Base-by-base conservation (phyloP, 2,113 vertebrate species). In the Caloenas nicobarica region DNA sequence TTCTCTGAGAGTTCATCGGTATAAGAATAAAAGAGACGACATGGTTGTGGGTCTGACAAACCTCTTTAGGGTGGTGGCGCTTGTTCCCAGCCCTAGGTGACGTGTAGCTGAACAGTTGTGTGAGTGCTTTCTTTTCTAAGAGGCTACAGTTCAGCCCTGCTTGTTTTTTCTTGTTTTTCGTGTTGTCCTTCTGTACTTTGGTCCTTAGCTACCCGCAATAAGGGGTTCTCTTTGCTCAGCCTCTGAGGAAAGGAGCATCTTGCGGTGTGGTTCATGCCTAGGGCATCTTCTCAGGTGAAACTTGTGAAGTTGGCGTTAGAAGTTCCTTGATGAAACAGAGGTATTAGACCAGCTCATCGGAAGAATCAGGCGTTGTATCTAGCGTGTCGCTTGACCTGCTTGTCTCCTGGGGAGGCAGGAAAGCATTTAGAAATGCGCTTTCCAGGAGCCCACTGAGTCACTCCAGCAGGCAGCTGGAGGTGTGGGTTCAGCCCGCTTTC, bases 371-470 rank as follows among this genome's bases (percentile, higher is more conserved):
- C 16, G 1, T 58, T 66, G 10, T 77, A 22, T 81, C 36, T 88
- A 25, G 36, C 24, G 48, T 88, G 69, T 70, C 46, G 29, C 54
- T 94, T 68, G 71, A 46, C 34, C 93, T 83, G 74, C 86, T 33
- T 77, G 33, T 15, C 69, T 88, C 11, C 42, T 18, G 18, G 1
- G 0, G 4, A 83, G 56, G 34, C 15, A 2, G 1, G 6, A 44
- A 82, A 64, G 54, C 0, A 0, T 77, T 89, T 46, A 56, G 71
- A 89, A 91, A 71, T 60, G 33, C n/a, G 9, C 79, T 91, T 89
- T 94, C n/a, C 84, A 92, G 72, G 73, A 87, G 60, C 48, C 26
- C 58, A 61, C 44, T 86, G 91, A 97, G 64, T 95, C 82, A 86
- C 26, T 60, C 42, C 38, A 56, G 65, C 34, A 65, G 70, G 73